Base-by-base conservation (phyloP, 2,797 vertebrate species). In the Periophthalmus magnuspinnatus region DNA sequence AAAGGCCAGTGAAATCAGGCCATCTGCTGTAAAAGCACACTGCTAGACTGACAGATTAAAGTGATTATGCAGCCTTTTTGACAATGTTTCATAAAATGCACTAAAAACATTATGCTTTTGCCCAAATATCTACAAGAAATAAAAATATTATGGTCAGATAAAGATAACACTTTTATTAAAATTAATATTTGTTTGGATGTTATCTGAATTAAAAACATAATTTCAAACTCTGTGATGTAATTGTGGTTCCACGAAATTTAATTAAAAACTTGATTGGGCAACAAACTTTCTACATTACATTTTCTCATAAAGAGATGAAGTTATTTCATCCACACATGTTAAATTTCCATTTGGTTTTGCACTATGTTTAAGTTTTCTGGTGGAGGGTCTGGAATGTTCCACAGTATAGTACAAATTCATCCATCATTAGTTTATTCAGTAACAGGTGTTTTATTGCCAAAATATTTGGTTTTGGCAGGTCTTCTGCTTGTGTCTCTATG, bases 11-110 rank as follows among this genome's bases (percentile, higher is more conserved):
- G 62, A 16, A 48, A 64, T 47, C 45, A 32, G 28, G 24, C 41
- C 45, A 65, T 19, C 47, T 67, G 55, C 61, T 38, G 48, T 63
- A 63, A 47, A 28, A 45, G 38, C 60, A 63, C 21, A 21, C 19
- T 62, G 41, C 13, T 24, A 65, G 7, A 47, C 11, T 24, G 61
- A 17, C 21, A 45, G 38, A 63, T 45, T 63, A 47, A 63, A 28
- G 6, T 47, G 61, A 63, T 63, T 63, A 63, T 24, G 9, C 21
- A 24, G 61, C 21, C 61, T 1, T 45, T 63, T 47, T 63, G 61
- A 36, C 36, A 24, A 16, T 9, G 5, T 5, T 45, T 45, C 11
- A 47, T 19, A 22, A 45, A 63, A 8, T 36, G 0, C 34, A 1
- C 17, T 36, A 19, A 59, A 32, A 36, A 36, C 6, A 17, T 32